Conservation (phyloP, 35 echinoderm and acorn worm species). For the Patiria miniata region DNA sequence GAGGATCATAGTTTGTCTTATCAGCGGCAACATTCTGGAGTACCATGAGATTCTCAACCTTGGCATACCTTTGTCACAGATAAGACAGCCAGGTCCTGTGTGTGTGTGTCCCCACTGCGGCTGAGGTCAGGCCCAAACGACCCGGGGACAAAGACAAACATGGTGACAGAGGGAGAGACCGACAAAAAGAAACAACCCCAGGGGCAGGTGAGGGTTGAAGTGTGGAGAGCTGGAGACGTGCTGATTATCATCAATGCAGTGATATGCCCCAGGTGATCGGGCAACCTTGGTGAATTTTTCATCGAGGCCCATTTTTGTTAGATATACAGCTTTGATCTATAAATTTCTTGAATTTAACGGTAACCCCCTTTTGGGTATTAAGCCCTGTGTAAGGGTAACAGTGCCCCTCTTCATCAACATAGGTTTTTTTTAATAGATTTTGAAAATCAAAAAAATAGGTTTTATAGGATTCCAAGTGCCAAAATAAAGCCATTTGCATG, state of each 20-base stretch:
- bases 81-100: conserved; percentile 4
- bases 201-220: neutral
- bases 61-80: neutral
- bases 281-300: neutral
- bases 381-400: no score
- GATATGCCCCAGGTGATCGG: neutral
- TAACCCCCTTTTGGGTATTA: no score
- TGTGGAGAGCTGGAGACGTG: neutral
- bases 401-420: no score
- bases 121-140: neutral
- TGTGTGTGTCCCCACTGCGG: conserved; percentile 20
- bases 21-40: neutral
- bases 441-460: no score
- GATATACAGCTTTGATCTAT: no score
- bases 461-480: no score
- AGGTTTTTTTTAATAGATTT: no score
- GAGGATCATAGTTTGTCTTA: neutral
- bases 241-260: neutral
- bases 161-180: conserved; percentile 1
- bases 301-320: no score
- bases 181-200: conserved; percentile 10
- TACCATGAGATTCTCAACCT: neutral
- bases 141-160: conserved; percentile 29
- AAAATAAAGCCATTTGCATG: no score
- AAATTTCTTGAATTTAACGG: no score